Conservation (phyloP, 2,797 vertebrate genomes). For the Tragelaphus oryx region DNA sequence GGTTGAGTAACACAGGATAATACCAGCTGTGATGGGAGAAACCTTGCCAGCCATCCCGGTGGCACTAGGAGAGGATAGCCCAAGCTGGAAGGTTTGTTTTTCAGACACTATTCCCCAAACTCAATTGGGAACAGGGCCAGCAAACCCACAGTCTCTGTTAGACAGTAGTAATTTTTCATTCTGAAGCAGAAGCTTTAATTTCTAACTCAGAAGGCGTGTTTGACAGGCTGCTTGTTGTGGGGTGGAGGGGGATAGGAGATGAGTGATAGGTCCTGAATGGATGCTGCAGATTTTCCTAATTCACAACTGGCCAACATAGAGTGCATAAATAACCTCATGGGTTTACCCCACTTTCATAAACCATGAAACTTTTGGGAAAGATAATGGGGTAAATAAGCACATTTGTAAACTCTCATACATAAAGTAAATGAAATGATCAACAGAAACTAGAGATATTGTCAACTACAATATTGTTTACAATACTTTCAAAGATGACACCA, state of each 20-base stretch:
- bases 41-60: neutral
- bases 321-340: neutral
- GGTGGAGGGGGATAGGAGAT: neutral
- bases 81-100: neutral
- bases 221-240: neutral
- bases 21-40: slow-evolving; percentile 36
- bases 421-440: neutral
- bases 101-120: neutral
- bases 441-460: neutral
- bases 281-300: neutral
- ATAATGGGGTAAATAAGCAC: neutral
- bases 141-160: neutral
- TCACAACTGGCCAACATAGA: neutral
- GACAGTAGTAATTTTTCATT: neutral
- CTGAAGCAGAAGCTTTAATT: neutral
- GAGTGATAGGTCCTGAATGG: neutral
- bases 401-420: neutral
- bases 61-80: neutral
- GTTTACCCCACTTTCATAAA: neutral
- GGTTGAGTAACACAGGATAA: slow-evolving; percentile 61
- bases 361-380: neutral
- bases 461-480: neutral
- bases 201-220: neutral
- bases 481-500: neutral
- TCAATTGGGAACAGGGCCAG: neutral